Conservation (phyloP, 2,113 vertebrate species). For the Cebidichthys violaceus region DNA sequence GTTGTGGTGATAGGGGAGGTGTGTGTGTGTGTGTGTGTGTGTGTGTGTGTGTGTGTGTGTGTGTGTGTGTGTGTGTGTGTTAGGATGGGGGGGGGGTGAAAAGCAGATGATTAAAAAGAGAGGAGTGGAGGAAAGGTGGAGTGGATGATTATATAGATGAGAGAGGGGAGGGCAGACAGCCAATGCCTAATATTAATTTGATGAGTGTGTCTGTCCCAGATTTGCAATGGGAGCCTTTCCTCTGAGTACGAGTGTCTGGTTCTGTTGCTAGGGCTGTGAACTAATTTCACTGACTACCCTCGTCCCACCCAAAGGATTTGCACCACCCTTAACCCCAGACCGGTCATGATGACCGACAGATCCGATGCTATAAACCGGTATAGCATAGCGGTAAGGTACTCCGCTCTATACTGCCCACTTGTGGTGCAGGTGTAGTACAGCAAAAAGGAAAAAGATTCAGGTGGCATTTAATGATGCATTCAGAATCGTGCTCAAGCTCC, state of each 20-base stretch:
- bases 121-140: constrained; percentile 48
- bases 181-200: constrained; percentile 66
- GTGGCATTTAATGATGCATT: too few relatives aligned
- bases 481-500: too few relatives aligned
- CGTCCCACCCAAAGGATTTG: constrained; percentile 45
- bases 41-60: too few relatives aligned
- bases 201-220: constrained; percentile 66
- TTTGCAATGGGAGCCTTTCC: constrained; percentile 19
- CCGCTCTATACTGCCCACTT: too few relatives aligned
- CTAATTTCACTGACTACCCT: constrained; percentile 20
- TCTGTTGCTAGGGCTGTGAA: constrained; percentile 28
- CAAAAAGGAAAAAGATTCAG: too few relatives aligned
- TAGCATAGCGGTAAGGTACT: too few relatives aligned
- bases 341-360: constrained; percentile 19
- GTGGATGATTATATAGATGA: constrained; percentile 62
- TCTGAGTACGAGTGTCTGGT: constrained; percentile 10
- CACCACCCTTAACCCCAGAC: not conserved
- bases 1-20: constrained; percentile 1
- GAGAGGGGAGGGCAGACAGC: constrained; percentile 37
- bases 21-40: not conserved
- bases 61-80: not conserved
- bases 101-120: constrained; percentile 71
- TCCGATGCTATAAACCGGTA: constrained; percentile 26
- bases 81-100: constrained; percentile 2
- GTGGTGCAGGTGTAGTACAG: too few relatives aligned